Evolutionary conservation across 2,797 vertebrate genomes (phyloP), one percentile per base, ranked within the genome.

Genomic region (Pampus argenteus): DNA sequence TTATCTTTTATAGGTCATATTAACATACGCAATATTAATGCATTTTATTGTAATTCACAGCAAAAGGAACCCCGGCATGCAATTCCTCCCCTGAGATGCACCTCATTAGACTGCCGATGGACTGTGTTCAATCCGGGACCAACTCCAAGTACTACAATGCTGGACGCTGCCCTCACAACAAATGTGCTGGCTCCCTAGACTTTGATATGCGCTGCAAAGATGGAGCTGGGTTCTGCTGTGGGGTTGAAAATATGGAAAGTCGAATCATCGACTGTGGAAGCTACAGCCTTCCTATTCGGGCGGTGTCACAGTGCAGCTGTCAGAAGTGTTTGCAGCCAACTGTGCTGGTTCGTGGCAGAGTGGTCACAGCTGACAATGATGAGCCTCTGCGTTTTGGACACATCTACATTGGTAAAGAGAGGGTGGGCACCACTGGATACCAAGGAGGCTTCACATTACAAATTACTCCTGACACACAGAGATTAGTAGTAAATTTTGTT

Each of bases 361-460:
- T 97, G 70, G 93, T 94, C 20, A 92, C 96, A 0, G 95, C 95
- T 0, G 97, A 99, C 85, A 94, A 95, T 0, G 68, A 91, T 0
- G 96, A 98, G 72, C 97, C 98, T 7, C 85, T 99, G 76, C 94
- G 96, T 62, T 99, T 99, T 25, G 97, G 97, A 15, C 93, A 96
- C 74, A 96, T 99, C 82, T 95, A 95, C 57, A 92, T 97, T 36
- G 96, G 96, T 0, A 94, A 91, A 36, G 95, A 95, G 68, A 93
- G 96, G 58, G 91, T 95, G 0, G 97, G 98, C 44, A 97, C 96
- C 75, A 98, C 97, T 0, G 96, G 97, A 44, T 98, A 96, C 91
- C 95, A 96, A 81, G 98, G 98, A 4, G 95, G 96, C 25, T 99
- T 99, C 90, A 97, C 96, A 17, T 88, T 99, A 5, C 95, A 98